Percentiles rank a stretch among this genome's conserved stretches.
Conservation (phyloP, 2,888 invertebrate genomes). For the Doris montereyensis region DNA sequence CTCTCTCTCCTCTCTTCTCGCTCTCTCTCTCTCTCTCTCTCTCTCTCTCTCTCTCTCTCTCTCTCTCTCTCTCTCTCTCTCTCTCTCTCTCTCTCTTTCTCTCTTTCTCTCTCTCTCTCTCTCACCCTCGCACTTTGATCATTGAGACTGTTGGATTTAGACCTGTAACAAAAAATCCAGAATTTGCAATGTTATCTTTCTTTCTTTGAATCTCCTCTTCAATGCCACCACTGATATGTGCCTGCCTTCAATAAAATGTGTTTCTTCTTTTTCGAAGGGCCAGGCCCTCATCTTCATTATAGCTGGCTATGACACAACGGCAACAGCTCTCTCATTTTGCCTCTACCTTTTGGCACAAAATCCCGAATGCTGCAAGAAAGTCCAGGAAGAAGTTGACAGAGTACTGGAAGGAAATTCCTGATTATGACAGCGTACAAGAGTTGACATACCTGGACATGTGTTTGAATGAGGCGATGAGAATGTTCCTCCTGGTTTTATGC, state of each 20-base stretch:
- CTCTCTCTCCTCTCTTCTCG: too few species aligned
- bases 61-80: too few species aligned
- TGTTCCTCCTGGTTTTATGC: slow-evolving; percentile 1
- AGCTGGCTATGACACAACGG: slow-evolving; percentile 49
- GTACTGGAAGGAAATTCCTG: slow-evolving; percentile 24
- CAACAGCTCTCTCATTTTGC: slow-evolving; percentile 46
- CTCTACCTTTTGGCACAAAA: slow-evolving; percentile 45
- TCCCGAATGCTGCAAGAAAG: slow-evolving; percentile 29
- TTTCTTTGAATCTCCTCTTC: too few species aligned
- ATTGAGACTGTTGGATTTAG: background rate
- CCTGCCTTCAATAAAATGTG: too few species aligned
- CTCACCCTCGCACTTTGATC: background rate
- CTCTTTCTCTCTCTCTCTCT: slow-evolving; percentile 25
- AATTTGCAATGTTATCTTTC: too few species aligned
- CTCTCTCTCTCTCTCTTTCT: slow-evolving; percentile 26
- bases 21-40: too few species aligned
- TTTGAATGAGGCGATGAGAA: slow-evolving; percentile 35
- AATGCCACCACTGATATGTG: too few species aligned
- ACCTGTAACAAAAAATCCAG: too few species aligned
- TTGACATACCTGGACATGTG: slow-evolving; percentile 40
- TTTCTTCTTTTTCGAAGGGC: too few species aligned
- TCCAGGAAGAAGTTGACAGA: slow-evolving; percentile 25
- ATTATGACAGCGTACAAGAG: slow-evolving; percentile 43
- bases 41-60: too few species aligned
- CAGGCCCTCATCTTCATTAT: slow-evolving; percentile 45